Conservation (phyloP, 1,140 invertebrate species). For the Nixonia krombeini region DNA sequence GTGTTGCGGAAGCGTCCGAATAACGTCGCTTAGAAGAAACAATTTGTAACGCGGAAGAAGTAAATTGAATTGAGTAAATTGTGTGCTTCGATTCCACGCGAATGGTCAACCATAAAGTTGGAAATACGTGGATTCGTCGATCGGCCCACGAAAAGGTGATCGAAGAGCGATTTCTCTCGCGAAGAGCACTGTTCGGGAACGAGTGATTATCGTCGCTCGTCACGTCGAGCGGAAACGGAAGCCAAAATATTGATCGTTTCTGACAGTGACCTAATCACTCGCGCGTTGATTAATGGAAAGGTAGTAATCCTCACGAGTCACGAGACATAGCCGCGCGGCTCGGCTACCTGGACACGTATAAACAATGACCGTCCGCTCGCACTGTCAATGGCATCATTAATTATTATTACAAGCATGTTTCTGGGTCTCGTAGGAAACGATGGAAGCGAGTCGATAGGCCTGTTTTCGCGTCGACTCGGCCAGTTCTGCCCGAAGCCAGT, state of each 20-base stretch:
- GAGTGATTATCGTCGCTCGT: background rate
- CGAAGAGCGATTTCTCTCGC: too few relatives aligned
- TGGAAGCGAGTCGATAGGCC: background rate
- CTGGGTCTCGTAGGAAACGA: slow-evolving; percentile 7
- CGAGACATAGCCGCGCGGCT: background rate
- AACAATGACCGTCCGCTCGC: slow-evolving; percentile 23
- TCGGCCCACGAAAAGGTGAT: too few relatives aligned
- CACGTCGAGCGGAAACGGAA: slow-evolving; percentile 33
- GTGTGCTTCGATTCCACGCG: too few relatives aligned
- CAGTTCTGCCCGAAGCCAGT: background rate
- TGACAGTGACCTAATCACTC: slow-evolving; percentile 38
- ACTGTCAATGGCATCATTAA: slow-evolving; percentile 12
- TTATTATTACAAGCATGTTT: slow-evolving; percentile 17
- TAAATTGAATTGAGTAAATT: too few relatives aligned
- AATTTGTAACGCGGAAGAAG: too few relatives aligned
- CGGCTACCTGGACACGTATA: slow-evolving; percentile 13
- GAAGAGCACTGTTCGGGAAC: too few relatives aligned
- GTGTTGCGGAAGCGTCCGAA: too few relatives aligned
- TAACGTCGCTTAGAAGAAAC: too few relatives aligned
- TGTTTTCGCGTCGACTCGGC: background rate
- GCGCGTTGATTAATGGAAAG: slow-evolving; percentile 42
- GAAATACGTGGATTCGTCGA: too few relatives aligned
- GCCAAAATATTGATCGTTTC: slow-evolving; percentile 43
- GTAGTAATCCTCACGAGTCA: slow-evolving; percentile 25
- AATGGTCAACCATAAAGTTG: too few relatives aligned